Conservation (phyloP, 2,797 vertebrate genomes). For the Bradypodion pumilum region DNA sequence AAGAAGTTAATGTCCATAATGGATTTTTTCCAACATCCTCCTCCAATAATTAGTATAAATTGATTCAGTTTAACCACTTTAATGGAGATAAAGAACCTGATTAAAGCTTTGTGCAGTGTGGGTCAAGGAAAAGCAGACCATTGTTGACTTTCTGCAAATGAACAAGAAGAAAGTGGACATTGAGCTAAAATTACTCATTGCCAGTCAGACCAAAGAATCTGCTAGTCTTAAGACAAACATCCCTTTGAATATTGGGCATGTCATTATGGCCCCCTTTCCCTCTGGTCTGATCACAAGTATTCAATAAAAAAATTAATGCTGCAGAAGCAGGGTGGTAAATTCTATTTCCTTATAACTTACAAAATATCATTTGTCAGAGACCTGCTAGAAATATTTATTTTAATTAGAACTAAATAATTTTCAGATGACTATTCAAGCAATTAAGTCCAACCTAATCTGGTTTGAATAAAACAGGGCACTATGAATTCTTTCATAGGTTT, state of each 20-base stretch:
- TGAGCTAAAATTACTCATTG: not conserved
- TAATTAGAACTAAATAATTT: not conserved
- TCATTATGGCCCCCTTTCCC: not conserved
- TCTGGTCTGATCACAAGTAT: not conserved
- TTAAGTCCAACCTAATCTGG: not conserved
- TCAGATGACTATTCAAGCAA: not conserved
- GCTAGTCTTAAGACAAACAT: not conserved
- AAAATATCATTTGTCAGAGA: not conserved
- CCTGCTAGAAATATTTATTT: not conserved
- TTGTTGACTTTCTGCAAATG: conserved; percentile 34
- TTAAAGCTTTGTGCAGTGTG: conserved; percentile 44
- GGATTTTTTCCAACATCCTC: conserved; percentile 43
- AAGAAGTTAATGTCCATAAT: conserved; percentile 16
- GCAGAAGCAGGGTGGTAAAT: not conserved
- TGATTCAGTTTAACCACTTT: conserved; percentile 49
- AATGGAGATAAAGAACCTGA: conserved; percentile 37
- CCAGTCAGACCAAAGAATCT: not conserved
- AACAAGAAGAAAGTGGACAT: conserved; percentile 46
- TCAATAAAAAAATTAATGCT: not conserved
- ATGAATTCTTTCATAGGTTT: too few relatives aligned
- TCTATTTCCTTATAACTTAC: not conserved
- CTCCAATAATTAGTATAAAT: conserved; percentile 61
- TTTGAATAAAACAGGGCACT: not conserved
- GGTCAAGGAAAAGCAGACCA: conserved; percentile 33
- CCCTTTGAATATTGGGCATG: conserved; percentile 1